Evolutionary conservation across 2,113 vertebrate genomes (phyloP).

Genomic region (Scortum barcoo): DNA sequence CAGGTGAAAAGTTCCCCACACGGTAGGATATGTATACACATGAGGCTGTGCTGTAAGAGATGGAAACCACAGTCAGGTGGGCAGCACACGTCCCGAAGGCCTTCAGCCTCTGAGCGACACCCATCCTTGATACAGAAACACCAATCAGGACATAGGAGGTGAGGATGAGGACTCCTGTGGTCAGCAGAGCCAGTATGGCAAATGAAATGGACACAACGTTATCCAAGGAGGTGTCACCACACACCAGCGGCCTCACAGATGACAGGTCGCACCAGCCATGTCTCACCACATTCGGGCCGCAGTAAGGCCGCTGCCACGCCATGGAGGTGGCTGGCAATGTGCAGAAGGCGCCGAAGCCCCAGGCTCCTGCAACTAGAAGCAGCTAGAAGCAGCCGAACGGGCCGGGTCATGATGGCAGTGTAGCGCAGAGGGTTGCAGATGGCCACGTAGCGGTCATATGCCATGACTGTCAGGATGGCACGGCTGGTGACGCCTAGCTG

Average conservation of each 20-base stretch:
- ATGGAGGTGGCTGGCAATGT: not conserved
- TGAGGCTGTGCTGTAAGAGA: slow-evolving; percentile 56
- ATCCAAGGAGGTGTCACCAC: slow-evolving; percentile 30
- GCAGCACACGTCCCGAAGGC: slow-evolving; percentile 49
- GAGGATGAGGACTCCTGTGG: slow-evolving; percentile 61
- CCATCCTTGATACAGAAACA: slow-evolving; percentile 38
- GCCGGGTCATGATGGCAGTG: slow-evolving; percentile 76
- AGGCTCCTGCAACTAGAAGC: slow-evolving; percentile 71
- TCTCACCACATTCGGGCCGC: slow-evolving; percentile 49
- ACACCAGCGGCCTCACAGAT: slow-evolving; percentile 54
- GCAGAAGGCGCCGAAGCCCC: slow-evolving; percentile 65
- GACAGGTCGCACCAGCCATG: slow-evolving; percentile 65
- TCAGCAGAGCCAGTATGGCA: slow-evolving; percentile 29
- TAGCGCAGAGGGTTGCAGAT: slow-evolving; percentile 81
- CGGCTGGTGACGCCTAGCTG: slow-evolving; percentile 66
- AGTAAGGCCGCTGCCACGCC: slow-evolving; percentile 35
- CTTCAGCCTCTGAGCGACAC: slow-evolving; percentile 48
- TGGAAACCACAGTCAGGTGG: slow-evolving; percentile 65
- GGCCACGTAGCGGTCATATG: slow-evolving; percentile 76
- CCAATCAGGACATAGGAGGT: slow-evolving; percentile 57
- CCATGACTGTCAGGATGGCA: slow-evolving; percentile 84
- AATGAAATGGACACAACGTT: slow-evolving; percentile 21
- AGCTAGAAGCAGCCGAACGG: slow-evolving; percentile 63
- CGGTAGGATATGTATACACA: slow-evolving; percentile 72
- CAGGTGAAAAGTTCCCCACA: slow-evolving; percentile 56